Evolutionary conservation across 2,113 vertebrate genomes (phyloP).

Genomic region (Oxygymnocypris stewartii): DNA sequence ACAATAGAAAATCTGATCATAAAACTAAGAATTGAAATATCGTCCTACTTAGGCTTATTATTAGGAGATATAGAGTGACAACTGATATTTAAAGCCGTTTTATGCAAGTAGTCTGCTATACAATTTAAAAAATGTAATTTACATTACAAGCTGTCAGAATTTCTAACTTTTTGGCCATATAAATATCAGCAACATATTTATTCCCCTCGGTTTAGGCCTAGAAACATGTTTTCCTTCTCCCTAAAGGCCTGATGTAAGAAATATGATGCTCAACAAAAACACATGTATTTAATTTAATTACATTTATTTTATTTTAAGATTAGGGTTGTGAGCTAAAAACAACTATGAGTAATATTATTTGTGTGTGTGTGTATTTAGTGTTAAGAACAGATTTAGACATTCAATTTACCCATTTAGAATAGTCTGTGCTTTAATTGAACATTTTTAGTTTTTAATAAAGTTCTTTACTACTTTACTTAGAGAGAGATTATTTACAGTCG

Average conservation of each 20-base stretch:
- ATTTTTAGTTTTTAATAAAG: too few relatives aligned
- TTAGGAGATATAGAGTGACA: background rate
- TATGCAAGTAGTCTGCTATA: background rate
- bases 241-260: background rate
- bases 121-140: background rate
- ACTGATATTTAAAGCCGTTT: background rate
- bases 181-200: background rate
- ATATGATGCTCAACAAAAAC: background rate
- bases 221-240: background rate
- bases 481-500: slow-evolving; percentile 18
- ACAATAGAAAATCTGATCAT: background rate
- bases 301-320: too few relatives aligned
- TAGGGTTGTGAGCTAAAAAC: too few relatives aligned
- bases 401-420: too few relatives aligned
- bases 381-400: too few relatives aligned
- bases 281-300: too few relatives aligned
- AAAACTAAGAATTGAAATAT: background rate
- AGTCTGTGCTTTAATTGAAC: too few relatives aligned
- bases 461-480: too few relatives aligned
- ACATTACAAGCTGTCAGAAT: background rate
- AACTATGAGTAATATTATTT: too few relatives aligned
- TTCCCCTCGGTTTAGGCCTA: background rate
- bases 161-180: background rate
- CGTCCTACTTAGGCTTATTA: background rate
- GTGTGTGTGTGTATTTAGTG: too few relatives aligned